phyloP scores from a whole-genome alignment of 2,888 invertebrate species.

The Hyposoter dolosus region DNA sequence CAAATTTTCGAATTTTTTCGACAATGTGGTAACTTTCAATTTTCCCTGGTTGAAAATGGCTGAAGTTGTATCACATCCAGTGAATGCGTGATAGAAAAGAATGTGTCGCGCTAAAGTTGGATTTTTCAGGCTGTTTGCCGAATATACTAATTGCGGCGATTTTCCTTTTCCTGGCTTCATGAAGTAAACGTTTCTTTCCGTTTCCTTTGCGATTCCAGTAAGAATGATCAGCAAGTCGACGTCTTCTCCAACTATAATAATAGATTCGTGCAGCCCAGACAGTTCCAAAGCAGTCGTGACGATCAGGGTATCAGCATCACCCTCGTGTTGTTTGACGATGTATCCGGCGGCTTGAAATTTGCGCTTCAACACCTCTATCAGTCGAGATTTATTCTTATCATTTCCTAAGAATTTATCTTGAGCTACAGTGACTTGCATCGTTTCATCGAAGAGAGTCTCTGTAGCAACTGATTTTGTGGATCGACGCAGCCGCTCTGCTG shows the following conservation, averaged over 20 bases:
- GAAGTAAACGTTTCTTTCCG: constrained; percentile 73
- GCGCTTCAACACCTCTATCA: constrained; percentile 74
- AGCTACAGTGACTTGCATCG: constrained; percentile 66
- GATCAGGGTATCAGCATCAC: constrained; percentile 75
- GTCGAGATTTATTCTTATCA: constrained; percentile 69
- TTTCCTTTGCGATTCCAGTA: constrained; percentile 69
- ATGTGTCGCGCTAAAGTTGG: constrained; percentile 70
- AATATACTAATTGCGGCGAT: constrained; percentile 44
- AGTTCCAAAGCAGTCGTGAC: constrained; percentile 72
- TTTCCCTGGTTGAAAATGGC: constrained; percentile 44
- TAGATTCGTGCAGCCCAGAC: constrained; percentile 63
- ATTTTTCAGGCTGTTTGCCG: constrained; percentile 56
- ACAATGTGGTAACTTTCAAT: neutral
- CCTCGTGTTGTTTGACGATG: constrained; percentile 75
- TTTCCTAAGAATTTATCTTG: constrained; percentile 69
- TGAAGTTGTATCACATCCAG: constrained; percentile 72
- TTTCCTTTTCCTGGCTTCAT: constrained; percentile 72
- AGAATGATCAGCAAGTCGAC: constrained; percentile 74
- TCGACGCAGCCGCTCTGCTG: constrained; percentile 50
- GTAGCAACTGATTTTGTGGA: constrained; percentile 31
- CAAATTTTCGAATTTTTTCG: neutral
- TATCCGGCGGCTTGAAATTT: constrained; percentile 76
- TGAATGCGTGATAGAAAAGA: constrained; percentile 66
- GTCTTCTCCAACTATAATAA: constrained; percentile 77
- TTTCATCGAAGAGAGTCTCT: constrained; percentile 38